Evolutionary conservation across 2,113 vertebrate species (phyloP), one percentile per base, ranked within the genome.

Genomic region (Zootoca vivipara): DNA sequence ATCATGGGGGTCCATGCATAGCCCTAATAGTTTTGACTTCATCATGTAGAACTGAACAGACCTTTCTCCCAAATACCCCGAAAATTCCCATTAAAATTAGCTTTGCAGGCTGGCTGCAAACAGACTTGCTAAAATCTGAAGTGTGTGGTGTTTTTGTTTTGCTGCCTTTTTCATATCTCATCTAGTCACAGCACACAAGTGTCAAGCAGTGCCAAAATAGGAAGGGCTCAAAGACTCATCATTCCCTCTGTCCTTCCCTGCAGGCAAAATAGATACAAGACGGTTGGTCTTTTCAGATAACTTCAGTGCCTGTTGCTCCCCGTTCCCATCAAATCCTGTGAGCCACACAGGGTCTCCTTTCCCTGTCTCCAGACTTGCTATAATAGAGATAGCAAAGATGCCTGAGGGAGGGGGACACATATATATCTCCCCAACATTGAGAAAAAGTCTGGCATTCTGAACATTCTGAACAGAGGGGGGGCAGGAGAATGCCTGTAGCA

Each of bases 241-340:
- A 88, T 74, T 85, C 65, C 88, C 0, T 0, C 62, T 65, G 38
- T 85, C 90, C 89, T 90, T 75, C 58, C 28, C 83, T 85, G 74
- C 88, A 92, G 75, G 74, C 85, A 1, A n/a, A 88, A 90, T 64
- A 95, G 82, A 85, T 90, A 87, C 38, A 82, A 13, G 89, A 92
- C 91, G 89, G 92, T 70, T 88, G 89, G 67, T 62, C 87, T 93
- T 88, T 87, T 67, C 90, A 91, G 46, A 22, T 91, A 92, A n/a
- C 88, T 92, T 91, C 93, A 69, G 92, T 93, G 46, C 91, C 87
- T 89, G 87, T 91, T 95, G 88, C 46, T 90, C 85, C 85, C 52
- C 83, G 83, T 82, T 92, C 89, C 88, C 89, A 86, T 89, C 91
- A 74, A 93, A 90, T 2, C 86, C 8, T 67, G 89, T 86, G 73